Percentiles rank a stretch among this genome's conserved stretches.
Evolutionary conservation across 2,888 invertebrate genomes (phyloP).

Genomic region (Yponomeuta malinellus): DNA sequence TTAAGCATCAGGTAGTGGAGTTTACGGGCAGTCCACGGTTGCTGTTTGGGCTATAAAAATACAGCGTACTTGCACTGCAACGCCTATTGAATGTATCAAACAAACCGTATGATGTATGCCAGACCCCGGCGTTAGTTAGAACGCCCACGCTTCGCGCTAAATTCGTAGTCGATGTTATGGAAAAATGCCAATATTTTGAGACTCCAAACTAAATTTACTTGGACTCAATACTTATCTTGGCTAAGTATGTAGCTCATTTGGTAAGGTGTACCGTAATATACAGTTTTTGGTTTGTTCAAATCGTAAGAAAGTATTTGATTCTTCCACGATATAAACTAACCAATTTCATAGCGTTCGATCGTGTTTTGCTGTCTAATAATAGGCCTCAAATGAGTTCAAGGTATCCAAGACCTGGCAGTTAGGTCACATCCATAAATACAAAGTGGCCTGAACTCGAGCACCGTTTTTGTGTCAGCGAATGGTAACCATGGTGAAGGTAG

Average conservation of each 20-base stretch:
- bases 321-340: background rate
- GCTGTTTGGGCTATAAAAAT: slow-evolving; percentile 56
- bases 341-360: background rate
- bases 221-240: too few species aligned
- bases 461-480: slow-evolving; percentile 1
- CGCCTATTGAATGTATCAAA: too few species aligned
- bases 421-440: slow-evolving; percentile 24
- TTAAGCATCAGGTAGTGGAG: background rate
- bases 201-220: background rate
- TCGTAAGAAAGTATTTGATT: too few species aligned
- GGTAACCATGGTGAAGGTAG: slow-evolving; percentile 1
- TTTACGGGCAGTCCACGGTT: background rate
- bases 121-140: slow-evolving; percentile 30
- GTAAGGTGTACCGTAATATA: too few species aligned
- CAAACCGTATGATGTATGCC: slow-evolving; percentile 41
- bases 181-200: slow-evolving; percentile 4
- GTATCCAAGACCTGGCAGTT: slow-evolving; percentile 12
- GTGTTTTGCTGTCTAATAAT: background rate
- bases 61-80: slow-evolving; percentile 39
- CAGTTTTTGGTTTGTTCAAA: too few species aligned
- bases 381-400: slow-evolving; percentile 2
- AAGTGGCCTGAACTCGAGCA: slow-evolving; percentile 23
- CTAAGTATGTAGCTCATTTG: too few species aligned
- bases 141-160: slow-evolving; percentile 50
- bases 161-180: slow-evolving; percentile 12